phyloP scores from a whole-genome alignment of 2,797 vertebrate genomes.

The Balearica regulorum region DNA sequence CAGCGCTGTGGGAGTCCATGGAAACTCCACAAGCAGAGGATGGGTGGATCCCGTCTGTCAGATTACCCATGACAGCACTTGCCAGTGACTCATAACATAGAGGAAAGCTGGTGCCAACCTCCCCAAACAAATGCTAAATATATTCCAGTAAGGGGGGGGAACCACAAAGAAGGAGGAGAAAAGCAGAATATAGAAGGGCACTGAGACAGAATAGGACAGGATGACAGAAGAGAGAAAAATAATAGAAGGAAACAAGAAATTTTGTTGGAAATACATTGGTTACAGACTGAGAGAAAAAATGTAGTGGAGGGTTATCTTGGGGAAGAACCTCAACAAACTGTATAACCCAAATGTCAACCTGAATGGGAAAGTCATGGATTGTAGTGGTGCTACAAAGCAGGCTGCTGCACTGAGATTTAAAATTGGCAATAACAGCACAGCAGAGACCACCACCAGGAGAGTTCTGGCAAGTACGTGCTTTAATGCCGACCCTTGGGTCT shows the following conservation, averaged over 20 bases:
- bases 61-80: constrained; percentile 8
- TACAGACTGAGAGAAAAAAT: background rate
- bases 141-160: background rate
- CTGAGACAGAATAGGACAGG: background rate
- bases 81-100: constrained; percentile 30
- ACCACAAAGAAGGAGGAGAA: background rate
- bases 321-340: background rate
- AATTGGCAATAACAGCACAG: background rate
- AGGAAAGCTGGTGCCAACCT: constrained; percentile 30
- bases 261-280: background rate
- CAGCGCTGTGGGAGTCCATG: background rate
- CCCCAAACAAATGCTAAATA: constrained; percentile 42
- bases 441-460: background rate
- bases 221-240: constrained; percentile 1
- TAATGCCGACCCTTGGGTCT: background rate
- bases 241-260: background rate
- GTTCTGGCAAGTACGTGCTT: background rate
- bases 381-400: background rate
- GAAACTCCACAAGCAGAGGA: background rate
- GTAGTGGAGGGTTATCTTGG: background rate
- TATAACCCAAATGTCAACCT: background rate
- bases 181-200: constrained; percentile 33
- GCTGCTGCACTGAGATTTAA: background rate
- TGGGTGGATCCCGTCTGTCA: constrained; percentile 25
- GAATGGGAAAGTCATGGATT: background rate